phyloP scores from a whole-genome alignment of 1,140 invertebrate genomes.

The Drosophila nigrodunni region DNA sequence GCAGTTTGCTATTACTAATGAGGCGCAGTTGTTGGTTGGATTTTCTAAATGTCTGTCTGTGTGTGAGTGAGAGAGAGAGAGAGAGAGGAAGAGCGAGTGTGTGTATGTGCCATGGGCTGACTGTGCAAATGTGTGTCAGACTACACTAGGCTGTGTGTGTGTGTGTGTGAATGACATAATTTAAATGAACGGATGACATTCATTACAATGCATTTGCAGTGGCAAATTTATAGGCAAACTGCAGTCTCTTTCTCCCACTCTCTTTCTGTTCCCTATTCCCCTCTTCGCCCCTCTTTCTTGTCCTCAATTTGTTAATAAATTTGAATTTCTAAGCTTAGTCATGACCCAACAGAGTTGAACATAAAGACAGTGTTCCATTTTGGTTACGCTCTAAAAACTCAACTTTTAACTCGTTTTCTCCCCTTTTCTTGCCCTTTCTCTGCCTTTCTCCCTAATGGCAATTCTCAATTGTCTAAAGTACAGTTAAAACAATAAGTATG shows the following conservation, averaged over 20 bases:
- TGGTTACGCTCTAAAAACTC: conserved; percentile 66
- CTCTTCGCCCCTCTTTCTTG: neutral
- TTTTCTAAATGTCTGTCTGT: conserved; percentile 12
- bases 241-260: conserved; percentile 2
- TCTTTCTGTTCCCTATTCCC: neutral
- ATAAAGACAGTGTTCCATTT: conserved; percentile 3
- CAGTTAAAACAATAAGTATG: conserved; percentile 39
- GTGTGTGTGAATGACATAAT: conserved; percentile 71
- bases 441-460: neutral
- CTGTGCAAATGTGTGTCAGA: conserved; percentile 24
- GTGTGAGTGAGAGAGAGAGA: conserved; percentile 1
- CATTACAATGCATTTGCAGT: conserved; percentile 73
- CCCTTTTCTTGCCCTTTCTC: neutral
- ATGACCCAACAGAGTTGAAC: conserved; percentile 9
- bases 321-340: conserved; percentile 27
- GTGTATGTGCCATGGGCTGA: conserved; percentile 17
- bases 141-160: neutral
- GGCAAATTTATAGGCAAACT: conserved; percentile 55
- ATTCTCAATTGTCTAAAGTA: conserved; percentile 12
- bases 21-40: conserved; percentile 63
- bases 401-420: neutral
- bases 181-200: conserved; percentile 82
- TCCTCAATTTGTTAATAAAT: neutral
- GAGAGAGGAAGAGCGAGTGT: conserved; percentile 24
- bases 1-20: conserved; percentile 58